Evolutionary conservation across 2,888 invertebrate species (phyloP).

Genomic region (Nebria salina): DNA sequence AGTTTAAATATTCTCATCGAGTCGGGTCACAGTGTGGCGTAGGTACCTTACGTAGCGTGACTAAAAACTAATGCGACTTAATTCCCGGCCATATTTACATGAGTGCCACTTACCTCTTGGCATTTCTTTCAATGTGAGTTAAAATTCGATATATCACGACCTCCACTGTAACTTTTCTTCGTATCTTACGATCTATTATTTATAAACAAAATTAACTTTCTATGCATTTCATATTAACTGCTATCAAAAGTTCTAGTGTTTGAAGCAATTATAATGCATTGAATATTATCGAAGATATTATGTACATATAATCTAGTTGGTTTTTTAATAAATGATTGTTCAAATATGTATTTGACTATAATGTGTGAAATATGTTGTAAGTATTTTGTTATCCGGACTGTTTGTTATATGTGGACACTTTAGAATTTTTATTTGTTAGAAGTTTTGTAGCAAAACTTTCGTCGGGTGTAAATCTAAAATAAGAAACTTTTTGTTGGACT

Average conservation of each 20-base stretch:
- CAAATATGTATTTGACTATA: background rate
- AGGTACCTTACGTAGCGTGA: constrained; percentile 2
- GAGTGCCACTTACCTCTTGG: background rate
- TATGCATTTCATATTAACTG: background rate
- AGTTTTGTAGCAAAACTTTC: constrained; percentile 13
- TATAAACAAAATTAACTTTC: background rate
- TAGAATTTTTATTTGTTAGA: constrained; percentile 27
- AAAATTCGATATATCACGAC: constrained; percentile 17
- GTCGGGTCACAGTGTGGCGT: background rate
- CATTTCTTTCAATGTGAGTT: constrained; percentile 2
- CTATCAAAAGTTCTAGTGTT: background rate
- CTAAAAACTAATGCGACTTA: constrained; percentile 12
- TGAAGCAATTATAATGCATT: background rate
- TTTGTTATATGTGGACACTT: constrained; percentile 3
- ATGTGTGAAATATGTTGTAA: background rate
- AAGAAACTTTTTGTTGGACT: constrained; percentile 31
- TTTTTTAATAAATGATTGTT: no score
- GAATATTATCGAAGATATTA: no score
- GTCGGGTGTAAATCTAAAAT: constrained; percentile 27
- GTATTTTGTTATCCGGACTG: background rate
- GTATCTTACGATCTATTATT: background rate
- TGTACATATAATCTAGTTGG: no score
- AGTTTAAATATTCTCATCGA: constrained; percentile 17
- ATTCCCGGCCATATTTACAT: constrained; percentile 13
- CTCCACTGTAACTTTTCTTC: background rate